Conservation (phyloP, 2,113 vertebrate species). For the Thinocorus orbignyianus region DNA sequence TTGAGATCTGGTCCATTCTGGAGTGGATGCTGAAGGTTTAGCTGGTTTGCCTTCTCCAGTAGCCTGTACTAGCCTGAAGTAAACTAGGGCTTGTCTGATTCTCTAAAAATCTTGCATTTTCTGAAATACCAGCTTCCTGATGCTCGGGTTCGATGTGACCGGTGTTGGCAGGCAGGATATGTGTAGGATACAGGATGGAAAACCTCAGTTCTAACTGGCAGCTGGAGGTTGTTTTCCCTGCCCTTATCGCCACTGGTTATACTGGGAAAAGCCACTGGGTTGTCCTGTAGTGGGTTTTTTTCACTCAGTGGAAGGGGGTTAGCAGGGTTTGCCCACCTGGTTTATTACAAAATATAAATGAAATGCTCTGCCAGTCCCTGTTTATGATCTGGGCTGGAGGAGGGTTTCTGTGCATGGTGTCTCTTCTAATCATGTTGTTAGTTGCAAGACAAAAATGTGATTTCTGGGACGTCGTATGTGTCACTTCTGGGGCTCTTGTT, state of each 20-base stretch:
- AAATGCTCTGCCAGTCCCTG: neutral
- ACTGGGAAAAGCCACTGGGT: neutral
- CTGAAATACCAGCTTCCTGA: rapidly evolving
- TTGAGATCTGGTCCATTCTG: neutral
- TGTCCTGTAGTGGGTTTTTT: neutral
- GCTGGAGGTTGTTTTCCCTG: neutral
- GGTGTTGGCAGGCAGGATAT: neutral
- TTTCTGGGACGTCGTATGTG: neutral
- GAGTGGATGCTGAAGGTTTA: neutral
- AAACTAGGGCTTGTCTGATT: neutral
- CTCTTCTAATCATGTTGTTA: neutral
- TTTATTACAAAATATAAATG: neutral
- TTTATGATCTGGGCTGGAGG: neutral
- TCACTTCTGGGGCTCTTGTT: neutral
- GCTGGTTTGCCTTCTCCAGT: neutral
- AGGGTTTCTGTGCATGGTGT: neutral
- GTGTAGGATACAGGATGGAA: neutral
- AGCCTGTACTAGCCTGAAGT: neutral
- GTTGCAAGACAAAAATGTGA: neutral
- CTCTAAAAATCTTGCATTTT: neutral
- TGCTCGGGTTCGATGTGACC: neutral
- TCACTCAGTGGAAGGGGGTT: neutral
- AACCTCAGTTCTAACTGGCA: neutral
- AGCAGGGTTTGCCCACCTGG: neutral
- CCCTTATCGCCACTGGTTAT: neutral